phyloP scores from a whole-genome alignment of 2,888 invertebrate genomes.

The Lithophane semibrunnea region DNA sequence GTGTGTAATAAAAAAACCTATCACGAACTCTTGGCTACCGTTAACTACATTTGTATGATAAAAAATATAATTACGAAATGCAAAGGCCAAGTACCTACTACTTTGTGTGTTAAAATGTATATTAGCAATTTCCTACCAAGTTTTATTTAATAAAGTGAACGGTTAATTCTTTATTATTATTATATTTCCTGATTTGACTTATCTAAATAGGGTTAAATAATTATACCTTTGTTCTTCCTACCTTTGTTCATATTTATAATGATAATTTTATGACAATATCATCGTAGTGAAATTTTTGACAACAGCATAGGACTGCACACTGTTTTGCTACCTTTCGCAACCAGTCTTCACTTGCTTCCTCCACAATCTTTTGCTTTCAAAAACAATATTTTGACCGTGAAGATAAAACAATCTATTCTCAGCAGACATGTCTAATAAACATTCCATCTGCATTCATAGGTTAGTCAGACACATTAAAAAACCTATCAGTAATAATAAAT shows the following conservation, averaged over 20 bases:
- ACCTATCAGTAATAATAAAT: conserved; percentile 22
- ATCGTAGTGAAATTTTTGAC: not conserved
- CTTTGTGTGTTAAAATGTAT: conserved; percentile 30
- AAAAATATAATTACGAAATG: conserved; percentile 53
- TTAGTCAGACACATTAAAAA: conserved; percentile 16
- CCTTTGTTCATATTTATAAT: too few species aligned
- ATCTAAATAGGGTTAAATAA: conserved; percentile 16
- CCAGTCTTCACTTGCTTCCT: not conserved
- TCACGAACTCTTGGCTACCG: conserved; percentile 24
- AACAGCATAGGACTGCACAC: not conserved
- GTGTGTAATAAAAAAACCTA: conserved; percentile 36
- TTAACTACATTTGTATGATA: not conserved
- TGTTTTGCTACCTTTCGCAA: not conserved
- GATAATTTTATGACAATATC: too few species aligned
- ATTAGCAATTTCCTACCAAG: conserved; percentile 44
- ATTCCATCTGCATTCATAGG: not conserved
- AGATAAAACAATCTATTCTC: conserved; percentile 4
- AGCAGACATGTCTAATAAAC: conserved; percentile 10
- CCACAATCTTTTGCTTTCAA: not conserved
- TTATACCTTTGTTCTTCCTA: not conserved
- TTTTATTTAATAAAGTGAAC: conserved; percentile 39
- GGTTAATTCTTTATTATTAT: conserved; percentile 16
- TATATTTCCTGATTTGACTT: conserved; percentile 39
- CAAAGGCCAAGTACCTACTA: conserved; percentile 39
- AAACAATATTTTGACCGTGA: not conserved